phyloP scores from a whole-genome alignment of 2,888 invertebrate species.

The Hyposoter didymator region DNA sequence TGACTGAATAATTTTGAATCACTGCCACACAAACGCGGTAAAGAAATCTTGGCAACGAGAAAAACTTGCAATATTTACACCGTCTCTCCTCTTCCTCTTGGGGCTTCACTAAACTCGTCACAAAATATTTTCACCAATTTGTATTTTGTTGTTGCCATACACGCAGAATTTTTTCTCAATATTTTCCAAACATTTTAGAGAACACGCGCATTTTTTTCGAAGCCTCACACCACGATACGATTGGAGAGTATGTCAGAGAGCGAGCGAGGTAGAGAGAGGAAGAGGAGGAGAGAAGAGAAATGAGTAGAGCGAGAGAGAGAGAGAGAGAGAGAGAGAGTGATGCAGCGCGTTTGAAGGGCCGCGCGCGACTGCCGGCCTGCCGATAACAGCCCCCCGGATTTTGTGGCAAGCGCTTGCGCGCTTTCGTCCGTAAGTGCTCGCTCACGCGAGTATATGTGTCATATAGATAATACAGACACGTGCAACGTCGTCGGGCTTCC shows the following conservation, averaged over 20 bases:
- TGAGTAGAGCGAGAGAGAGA: conserved; percentile 9
- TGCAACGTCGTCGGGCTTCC: neutral
- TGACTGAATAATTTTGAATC: neutral
- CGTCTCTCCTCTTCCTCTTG: neutral
- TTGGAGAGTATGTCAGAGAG: neutral
- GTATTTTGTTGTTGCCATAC: neutral
- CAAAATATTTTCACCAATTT: conserved; percentile 3
- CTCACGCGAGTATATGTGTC: conserved; percentile 3
- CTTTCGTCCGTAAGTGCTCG: conserved; percentile 36
- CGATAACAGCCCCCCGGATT: conserved; percentile 57
- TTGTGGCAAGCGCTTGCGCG: conserved; percentile 64
- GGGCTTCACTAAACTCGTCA: neutral
- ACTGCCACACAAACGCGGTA: neutral
- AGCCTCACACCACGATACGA: neutral
- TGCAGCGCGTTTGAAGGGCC: conserved; percentile 75
- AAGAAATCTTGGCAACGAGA: neutral
- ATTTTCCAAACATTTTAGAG: neutral
- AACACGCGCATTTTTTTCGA: neutral
- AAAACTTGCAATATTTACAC: neutral
- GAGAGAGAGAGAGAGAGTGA: conserved; percentile 37
- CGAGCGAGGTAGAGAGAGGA: neutral
- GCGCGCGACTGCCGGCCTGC: conserved; percentile 77
- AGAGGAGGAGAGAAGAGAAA: neutral
- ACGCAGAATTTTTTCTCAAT: neutral
- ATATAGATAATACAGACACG: conserved; percentile 2